phyloP scores from a whole-genome alignment of 2,113 vertebrate species.

The Sinosuthora webbiana region DNA sequence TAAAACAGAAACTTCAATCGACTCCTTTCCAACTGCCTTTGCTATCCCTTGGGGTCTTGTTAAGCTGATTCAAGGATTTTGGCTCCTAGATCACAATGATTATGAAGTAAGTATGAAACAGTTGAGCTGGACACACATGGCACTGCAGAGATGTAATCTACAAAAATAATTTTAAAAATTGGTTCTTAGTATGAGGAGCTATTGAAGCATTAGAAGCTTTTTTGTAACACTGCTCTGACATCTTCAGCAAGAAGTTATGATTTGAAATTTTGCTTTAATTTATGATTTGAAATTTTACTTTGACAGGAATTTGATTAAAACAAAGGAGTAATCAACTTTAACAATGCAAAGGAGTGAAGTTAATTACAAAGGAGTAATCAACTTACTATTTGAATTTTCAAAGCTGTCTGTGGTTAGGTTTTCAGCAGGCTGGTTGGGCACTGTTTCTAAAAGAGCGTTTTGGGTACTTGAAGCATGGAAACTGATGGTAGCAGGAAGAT shows the following conservation, averaged over 20 bases:
- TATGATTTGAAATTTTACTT: not conserved
- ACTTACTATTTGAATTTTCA: not conserved
- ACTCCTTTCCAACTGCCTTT: slow-evolving; percentile 70
- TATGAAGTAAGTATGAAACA: slow-evolving; percentile 79
- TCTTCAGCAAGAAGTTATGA: not conserved
- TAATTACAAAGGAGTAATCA: not conserved
- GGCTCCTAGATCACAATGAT: slow-evolving; percentile 93
- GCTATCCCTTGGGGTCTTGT: slow-evolving; percentile 88
- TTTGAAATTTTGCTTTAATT: not conserved
- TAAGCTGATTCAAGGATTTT: slow-evolving; percentile 90
- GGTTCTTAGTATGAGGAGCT: not conserved
- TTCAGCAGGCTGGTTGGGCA: not conserved
- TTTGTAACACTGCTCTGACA: not conserved
- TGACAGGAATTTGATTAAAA: not conserved
- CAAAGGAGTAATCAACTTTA: not conserved
- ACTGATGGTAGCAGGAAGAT: not conserved
- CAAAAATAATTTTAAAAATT: fast-evolving
- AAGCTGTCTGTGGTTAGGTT: fast-evolving
- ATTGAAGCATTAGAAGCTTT: not conserved
- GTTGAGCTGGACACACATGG: not conserved
- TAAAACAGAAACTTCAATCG: slow-evolving; percentile 70
- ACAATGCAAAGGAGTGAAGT: not conserved
- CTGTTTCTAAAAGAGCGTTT: not conserved
- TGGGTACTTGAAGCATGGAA: not conserved
- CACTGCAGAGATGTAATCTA: not conserved